Percentiles rank a stretch among this genome's conserved stretches.
Evolutionary conservation across 2,113 vertebrate species (phyloP).

Genomic region (Orthonyx spaldingii): DNA sequence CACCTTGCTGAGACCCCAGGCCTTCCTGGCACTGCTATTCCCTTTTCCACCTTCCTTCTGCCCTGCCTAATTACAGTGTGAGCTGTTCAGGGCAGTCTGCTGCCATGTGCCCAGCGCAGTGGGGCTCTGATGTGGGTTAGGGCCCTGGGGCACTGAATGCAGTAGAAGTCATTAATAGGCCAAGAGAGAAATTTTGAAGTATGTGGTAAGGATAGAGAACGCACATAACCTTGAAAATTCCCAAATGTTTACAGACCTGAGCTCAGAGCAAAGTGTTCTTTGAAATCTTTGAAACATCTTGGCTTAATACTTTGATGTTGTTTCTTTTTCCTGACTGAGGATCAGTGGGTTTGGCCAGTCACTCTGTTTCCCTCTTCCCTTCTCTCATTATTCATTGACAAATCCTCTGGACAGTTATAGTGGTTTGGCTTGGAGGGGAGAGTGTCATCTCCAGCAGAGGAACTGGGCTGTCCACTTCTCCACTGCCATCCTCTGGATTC

Average conservation of each 20-base stretch:
- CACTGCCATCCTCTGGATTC: neutral
- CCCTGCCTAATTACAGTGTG: neutral
- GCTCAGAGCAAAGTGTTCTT: neutral
- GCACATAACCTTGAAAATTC: neutral
- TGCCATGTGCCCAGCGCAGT: neutral
- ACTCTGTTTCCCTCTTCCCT: neutral
- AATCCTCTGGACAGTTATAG: neutral
- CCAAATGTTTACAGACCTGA: neutral
- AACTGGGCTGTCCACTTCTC: neutral
- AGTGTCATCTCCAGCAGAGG: neutral
- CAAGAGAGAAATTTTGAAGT: neutral
- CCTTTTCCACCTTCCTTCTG: neutral
- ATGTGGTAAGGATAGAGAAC: neutral
- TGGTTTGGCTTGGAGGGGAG: neutral
- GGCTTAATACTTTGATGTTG: neutral
- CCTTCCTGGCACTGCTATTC: neutral
- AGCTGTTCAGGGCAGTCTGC: neutral
- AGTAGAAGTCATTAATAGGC: slow-evolving; percentile 4
- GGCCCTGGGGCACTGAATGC: neutral
- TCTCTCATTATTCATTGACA: neutral
- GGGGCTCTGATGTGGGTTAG: neutral
- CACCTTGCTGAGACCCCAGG: neutral
- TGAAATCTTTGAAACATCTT: neutral
- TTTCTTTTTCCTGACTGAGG: neutral
- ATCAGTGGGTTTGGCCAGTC: neutral